Evolutionary conservation across 53 echinoderm and acorn worm species (phyloP), one percentile per base, ranked within the genome.

Genomic region (Temnopleurus reevesii): DNA sequence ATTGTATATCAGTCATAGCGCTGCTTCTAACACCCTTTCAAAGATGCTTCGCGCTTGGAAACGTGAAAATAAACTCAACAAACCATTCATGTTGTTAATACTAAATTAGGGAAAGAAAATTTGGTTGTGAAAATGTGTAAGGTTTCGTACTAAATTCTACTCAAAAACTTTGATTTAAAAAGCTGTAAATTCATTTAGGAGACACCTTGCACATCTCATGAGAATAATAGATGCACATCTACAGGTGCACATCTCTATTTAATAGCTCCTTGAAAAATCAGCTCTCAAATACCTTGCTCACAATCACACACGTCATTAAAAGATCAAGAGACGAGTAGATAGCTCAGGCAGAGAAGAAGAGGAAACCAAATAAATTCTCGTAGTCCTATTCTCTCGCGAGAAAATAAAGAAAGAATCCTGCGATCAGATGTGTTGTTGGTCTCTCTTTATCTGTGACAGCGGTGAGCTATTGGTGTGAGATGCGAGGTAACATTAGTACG

Each of bases 201-300:
- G 71, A 71, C 71, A 71, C 71, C 71, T 71, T n/a, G 21, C 71
- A 71, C 71, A 38, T 38, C 38, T 71, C 38, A 38, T 71, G 71
- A 2, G n/a, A n/a, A 71, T 71, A 71, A 66, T 66, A 66, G 71
- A 66, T 66, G 71, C n/a, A 36, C 71, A 19, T 41, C 36, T 47
- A 41, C 79, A 79, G 79, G 79, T 79, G 79, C 79, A 38, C 47
- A 26, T 79, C 46, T 47, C 49, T 79, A 79, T 49, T 79, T 79
- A 79, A 79, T 79, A 49, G 79, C 41, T 47, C 49, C 79, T 79
- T 47, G 79, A 79, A 46, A 28, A 23, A 80, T 71, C 71, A 41
- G n/a, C n/a, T 19, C 41, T 41, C n/a, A 71, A 71, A 71, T 71
- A 38, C 71, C 71, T 71, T 38, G 19, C 38, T 41, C 10, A 71